phyloP scores from a whole-genome alignment of 2,888 invertebrate species.

The Macropis europaea region DNA sequence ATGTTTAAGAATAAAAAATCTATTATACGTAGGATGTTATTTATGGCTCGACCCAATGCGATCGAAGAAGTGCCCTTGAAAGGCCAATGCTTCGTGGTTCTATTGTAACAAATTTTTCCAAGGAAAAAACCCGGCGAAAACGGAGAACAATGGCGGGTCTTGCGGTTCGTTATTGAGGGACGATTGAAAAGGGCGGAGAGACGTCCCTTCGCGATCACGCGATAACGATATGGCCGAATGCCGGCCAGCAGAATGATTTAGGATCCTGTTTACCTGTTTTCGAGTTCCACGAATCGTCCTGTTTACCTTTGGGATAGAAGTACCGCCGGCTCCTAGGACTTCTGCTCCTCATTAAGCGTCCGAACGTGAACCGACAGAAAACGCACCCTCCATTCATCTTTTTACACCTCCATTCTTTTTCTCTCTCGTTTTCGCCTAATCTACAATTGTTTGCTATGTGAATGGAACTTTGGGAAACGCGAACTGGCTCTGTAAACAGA shows the following conservation, averaged over 20 bases:
- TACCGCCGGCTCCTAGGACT: constrained; percentile 25
- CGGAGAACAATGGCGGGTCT: constrained; percentile 14
- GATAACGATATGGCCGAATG: constrained; percentile 52
- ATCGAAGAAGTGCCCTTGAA: too few relatives aligned
- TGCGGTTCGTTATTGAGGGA: constrained; percentile 13
- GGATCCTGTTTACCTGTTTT: constrained; percentile 59
- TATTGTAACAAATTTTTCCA: constrained; percentile 23
- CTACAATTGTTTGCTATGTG: not conserved
- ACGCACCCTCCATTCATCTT: constrained; percentile 29
- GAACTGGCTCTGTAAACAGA: not conserved
- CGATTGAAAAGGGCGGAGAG: constrained; percentile 24
- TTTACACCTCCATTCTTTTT: not conserved
- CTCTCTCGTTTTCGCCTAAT: constrained; percentile 8
- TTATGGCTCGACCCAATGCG: too few relatives aligned
- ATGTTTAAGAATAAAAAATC: too few relatives aligned
- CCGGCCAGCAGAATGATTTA: constrained; percentile 58
- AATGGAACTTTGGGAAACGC: not conserved
- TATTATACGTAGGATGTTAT: too few relatives aligned
- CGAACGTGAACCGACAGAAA: constrained; percentile 39
- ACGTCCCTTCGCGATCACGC: constrained; percentile 36
- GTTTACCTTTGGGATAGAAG: constrained; percentile 36
- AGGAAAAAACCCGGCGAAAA: not conserved
- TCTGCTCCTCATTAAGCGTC: constrained; percentile 45
- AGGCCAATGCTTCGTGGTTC: too few relatives aligned
- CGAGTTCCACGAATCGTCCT: constrained; percentile 32